Conservation (phyloP, 2,888 invertebrate genomes). For the Drosophila kuntzei region DNA sequence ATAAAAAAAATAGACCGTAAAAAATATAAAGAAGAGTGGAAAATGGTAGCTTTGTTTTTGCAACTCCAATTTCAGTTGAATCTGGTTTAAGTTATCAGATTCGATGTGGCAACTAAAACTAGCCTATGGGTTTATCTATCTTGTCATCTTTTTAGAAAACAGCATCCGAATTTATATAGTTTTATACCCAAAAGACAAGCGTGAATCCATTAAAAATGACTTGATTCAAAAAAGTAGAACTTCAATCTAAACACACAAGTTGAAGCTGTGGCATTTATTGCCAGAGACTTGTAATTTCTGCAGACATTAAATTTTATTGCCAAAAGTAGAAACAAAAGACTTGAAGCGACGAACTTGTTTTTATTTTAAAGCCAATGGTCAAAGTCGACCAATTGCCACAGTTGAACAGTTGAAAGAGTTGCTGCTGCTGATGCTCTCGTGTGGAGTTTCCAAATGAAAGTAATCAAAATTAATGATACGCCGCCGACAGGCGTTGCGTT, state of each 20-base stretch:
- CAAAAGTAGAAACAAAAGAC: slow-evolving; percentile 61
- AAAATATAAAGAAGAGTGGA: not conserved
- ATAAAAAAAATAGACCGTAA: no score
- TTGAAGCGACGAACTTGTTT: slow-evolving; percentile 63
- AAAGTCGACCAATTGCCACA: slow-evolving; percentile 13
- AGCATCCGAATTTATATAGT: slow-evolving; percentile 3
- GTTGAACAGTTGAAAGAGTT: not conserved
- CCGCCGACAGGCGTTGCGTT: slow-evolving; percentile 58
- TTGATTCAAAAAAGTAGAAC: slow-evolving; percentile 10
- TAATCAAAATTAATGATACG: slow-evolving; percentile 75
- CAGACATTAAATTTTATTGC: slow-evolving; percentile 64
- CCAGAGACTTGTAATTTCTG: slow-evolving; percentile 21
- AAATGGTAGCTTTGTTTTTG: not conserved
- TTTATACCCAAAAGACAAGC: slow-evolving; percentile 16
- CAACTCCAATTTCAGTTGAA: not conserved
- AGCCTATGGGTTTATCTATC: not conserved
- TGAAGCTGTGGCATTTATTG: slow-evolving; percentile 23
- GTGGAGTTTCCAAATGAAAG: slow-evolving; percentile 72
- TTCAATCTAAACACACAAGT: slow-evolving; percentile 4
- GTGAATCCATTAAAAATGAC: slow-evolving; percentile 12
- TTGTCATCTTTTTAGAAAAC: slow-evolving; percentile 28
- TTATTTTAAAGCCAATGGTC: slow-evolving; percentile 25
- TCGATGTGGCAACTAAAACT: not conserved
- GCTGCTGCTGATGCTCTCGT: slow-evolving; percentile 21
- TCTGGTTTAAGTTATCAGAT: not conserved